Conservation (phyloP, 2,113 vertebrate genomes). For the Sapajus apella region DNA sequence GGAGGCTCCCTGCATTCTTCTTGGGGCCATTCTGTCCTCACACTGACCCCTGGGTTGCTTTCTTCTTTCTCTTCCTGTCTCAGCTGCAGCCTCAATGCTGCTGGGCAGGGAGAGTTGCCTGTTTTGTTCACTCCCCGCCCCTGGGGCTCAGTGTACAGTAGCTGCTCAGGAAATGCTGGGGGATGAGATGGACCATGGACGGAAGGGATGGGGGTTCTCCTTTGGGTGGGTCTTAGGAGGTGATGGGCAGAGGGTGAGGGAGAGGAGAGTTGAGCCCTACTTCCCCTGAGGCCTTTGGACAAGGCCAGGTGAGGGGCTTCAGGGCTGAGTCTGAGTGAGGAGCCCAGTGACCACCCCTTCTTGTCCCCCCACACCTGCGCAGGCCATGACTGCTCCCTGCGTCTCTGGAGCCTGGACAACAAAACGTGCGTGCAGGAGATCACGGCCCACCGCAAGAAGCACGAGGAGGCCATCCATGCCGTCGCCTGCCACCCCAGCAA, state of each 20-base stretch:
- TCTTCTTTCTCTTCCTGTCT: no score
- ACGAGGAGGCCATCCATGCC: conserved; percentile 94
- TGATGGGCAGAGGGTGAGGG: neutral
- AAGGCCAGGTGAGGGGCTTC: neutral
- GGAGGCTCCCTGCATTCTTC: neutral
- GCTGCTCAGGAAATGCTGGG: neutral
- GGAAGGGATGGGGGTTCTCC: neutral
- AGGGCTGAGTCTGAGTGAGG: fast-evolving
- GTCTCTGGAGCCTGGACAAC: conserved; percentile 94
- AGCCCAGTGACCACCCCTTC: neutral
- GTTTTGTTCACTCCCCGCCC: neutral
- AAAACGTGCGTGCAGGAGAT: conserved; percentile 95
- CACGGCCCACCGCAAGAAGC: conserved; percentile 94
- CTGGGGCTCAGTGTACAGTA: neutral
- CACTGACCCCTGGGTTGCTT: neutral
- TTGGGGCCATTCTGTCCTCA: neutral
- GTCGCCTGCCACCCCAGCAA: conserved; percentile 95
- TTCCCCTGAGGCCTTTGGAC: neutral
- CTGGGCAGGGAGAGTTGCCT: neutral
- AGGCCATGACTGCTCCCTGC: conserved; percentile 96
- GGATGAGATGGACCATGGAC: neutral
- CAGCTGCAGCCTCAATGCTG: fast-evolving
- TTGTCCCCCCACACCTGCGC: neutral
- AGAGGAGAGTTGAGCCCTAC: no score
- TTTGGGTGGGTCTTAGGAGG: neutral